Base-by-base conservation (phyloP, 2,888 invertebrate genomes). In the Parnassius glacialis region DNA sequence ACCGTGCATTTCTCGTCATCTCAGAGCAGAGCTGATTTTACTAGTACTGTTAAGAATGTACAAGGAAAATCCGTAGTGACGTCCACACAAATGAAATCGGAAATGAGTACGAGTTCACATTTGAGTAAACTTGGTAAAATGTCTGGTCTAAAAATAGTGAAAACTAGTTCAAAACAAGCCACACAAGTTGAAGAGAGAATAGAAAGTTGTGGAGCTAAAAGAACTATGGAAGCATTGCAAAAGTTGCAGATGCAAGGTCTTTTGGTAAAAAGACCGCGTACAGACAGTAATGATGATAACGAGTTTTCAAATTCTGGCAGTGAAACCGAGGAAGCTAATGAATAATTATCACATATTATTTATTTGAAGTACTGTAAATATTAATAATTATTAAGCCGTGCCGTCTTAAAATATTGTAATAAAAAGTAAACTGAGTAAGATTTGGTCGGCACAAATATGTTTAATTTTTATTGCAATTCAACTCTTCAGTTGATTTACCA, bases 221-320 rank as follows among this genome's bases (percentile, higher is more conserved):
- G 78, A 61, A 81, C 90, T 42, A 74, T 90, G 72, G 85, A 85
- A 61, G 89, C 90, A n/a, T 83, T 91, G 70, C 83, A 90, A 71
- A 90, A 80, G 67, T 77, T 91, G 66, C 89, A 87, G 70, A 87
- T 80, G 71, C 88, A 88, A 66, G 91, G 91, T 57, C 76, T 91
- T 10, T 75, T 90, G 69, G 79, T 91, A 10, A 90, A 91, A 69
- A 90, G 89, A 64, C 91, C 91, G 34, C 81, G 84, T 9, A 55
- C 83, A 62, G 88, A 84, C 41, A 65, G 71, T n/a, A 75, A 73
- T 63, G 80, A 83, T 52, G 75, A 78, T 43, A 79, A 74, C 70
- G 81, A 81, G 51, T 69, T 76, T 55, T 78, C 75, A 12, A 72
- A 83, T 52, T 76, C 74, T 12, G 76, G 68, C 65, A 69, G 69